phyloP scores from a whole-genome alignment of 1,140 invertebrate genomes.

The Euwallacea similis region DNA sequence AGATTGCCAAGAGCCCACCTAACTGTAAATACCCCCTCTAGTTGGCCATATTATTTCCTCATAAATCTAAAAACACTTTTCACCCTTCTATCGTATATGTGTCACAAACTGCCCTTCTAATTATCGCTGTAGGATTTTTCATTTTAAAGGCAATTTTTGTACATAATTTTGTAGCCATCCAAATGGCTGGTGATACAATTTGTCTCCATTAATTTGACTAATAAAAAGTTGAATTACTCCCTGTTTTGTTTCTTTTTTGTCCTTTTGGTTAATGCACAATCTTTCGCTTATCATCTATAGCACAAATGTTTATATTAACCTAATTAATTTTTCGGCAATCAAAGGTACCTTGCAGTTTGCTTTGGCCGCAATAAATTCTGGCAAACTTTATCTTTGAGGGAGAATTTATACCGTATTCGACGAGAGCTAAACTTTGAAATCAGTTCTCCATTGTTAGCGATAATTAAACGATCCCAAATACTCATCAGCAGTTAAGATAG shows the following conservation, averaged over 20 bases:
- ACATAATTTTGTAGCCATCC: background rate
- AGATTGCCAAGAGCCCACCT: conserved; percentile 5
- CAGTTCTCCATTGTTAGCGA: no score
- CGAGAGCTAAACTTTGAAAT: no score
- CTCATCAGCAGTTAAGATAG: no score
- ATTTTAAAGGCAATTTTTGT: conserved; percentile 1
- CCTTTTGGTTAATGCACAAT: background rate
- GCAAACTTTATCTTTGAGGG: no score
- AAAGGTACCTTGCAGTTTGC: no score
- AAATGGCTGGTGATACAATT: conserved; percentile 24
- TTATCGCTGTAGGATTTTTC: background rate
- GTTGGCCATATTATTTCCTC: conserved; percentile 19
- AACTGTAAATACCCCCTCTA: conserved; percentile 18
- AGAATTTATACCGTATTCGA: no score
- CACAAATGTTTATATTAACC: no score
- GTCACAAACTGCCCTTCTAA: background rate
- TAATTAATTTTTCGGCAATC: no score
- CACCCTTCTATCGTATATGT: background rate
- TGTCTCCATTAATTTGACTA: conserved; percentile 16
- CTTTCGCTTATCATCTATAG: no score
- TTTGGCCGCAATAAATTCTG: no score
- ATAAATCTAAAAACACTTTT: no score
- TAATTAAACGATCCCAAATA: no score
- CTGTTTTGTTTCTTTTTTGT: conserved; percentile 20
- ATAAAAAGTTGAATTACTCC: conserved; percentile 21